A percentile compares a stretch with the other conserved stretches of the same genome.
These are phyloP conservation scores for Enteromius argenteus DNA, from an alignment of 2,797 vertebrate genomes.

Conservation along the genomic window DNA sequence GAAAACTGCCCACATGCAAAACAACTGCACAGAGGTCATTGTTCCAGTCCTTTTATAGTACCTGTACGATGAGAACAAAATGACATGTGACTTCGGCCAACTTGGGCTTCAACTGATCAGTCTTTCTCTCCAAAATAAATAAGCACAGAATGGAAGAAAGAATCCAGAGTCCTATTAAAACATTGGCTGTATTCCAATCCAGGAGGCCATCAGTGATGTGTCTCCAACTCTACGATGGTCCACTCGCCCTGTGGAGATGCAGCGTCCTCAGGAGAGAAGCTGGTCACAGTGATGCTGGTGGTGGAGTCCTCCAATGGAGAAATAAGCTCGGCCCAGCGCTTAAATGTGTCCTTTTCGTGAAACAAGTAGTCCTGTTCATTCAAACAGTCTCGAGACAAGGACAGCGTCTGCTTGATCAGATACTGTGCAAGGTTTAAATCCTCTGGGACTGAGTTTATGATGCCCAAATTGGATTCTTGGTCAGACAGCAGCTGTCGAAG, in stretches of 20 bases:
- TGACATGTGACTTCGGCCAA: slow-evolving; percentile 38
- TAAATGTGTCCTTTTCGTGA: slow-evolving; percentile 86
- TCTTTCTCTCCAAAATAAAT: slow-evolving; percentile 54
- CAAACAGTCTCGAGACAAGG: slow-evolving; percentile 89
- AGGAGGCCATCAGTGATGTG: slow-evolving; percentile 86
- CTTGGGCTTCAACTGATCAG: slow-evolving; percentile 59
- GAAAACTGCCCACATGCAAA: slow-evolving; percentile 80
- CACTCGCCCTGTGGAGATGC: slow-evolving; percentile 97
- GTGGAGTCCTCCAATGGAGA: slow-evolving; percentile 93
- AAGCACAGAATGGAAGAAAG: slow-evolving; percentile 20
- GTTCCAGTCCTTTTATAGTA: slow-evolving; percentile 57
- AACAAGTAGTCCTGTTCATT: slow-evolving; percentile 87
- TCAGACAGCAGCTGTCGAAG: slow-evolving; percentile 93
- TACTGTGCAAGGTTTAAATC: slow-evolving; percentile 98
- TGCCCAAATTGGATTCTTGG: slow-evolving; percentile 88
- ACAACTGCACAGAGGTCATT: slow-evolving; percentile 65
- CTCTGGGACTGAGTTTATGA: slow-evolving; percentile 95
- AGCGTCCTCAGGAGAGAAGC: slow-evolving; percentile 96
- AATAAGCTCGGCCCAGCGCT: slow-evolving; percentile 94
- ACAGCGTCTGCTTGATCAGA: slow-evolving; percentile 97
- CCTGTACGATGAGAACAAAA: slow-evolving; percentile 50
- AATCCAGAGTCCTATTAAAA: slow-evolving; percentile 47
- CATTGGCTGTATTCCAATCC: slow-evolving; percentile 46
- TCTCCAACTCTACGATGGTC: slow-evolving; percentile 98
- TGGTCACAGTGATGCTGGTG: slow-evolving; percentile 94